Evolutionary conservation across 1,140 invertebrate species (phyloP).

Genomic region (Bradynema listronoti): DNA sequence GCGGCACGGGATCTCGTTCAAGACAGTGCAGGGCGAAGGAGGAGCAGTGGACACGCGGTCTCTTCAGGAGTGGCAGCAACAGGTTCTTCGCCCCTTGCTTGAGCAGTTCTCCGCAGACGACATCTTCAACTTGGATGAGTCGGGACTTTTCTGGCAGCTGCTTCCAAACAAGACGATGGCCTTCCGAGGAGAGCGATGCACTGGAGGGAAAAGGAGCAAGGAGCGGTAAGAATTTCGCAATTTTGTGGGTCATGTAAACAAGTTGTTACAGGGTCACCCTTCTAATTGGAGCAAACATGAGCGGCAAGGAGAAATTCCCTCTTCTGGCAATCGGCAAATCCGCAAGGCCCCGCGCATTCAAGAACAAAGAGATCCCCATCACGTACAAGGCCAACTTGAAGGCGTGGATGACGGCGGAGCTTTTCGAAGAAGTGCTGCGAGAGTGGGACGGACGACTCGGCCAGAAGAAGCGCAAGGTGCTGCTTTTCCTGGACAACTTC

Average conservation of each 20-base stretch:
- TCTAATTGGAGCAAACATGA: no score
- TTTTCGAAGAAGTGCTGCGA: neutral
- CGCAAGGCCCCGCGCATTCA: no score
- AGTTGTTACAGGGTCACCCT: no score
- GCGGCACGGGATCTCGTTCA: neutral
- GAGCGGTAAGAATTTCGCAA: no score
- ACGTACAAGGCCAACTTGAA: no score
- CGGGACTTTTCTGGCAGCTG: constrained; percentile 4
- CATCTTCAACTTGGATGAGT: constrained; percentile 10
- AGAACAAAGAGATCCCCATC: no score
- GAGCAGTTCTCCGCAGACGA: neutral
- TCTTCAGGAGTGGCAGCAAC: neutral
- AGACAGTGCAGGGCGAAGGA: neutral
- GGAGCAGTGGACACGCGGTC: neutral
- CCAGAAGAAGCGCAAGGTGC: neutral
- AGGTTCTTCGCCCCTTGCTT: neutral
- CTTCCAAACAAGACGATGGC: constrained; percentile 1
- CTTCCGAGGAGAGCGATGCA: no score
- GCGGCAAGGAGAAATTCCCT: no score
- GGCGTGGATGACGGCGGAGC: no score
- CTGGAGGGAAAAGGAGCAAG: no score
- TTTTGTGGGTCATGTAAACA: no score
- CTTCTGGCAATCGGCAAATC: no score
- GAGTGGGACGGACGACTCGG: neutral
- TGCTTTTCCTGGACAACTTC: neutral